Percentiles rank a stretch among this genome's conserved stretches.
phyloP scores from a whole-genome alignment of 1,140 invertebrate genomes.

The Macrostomum lignano region DNA sequence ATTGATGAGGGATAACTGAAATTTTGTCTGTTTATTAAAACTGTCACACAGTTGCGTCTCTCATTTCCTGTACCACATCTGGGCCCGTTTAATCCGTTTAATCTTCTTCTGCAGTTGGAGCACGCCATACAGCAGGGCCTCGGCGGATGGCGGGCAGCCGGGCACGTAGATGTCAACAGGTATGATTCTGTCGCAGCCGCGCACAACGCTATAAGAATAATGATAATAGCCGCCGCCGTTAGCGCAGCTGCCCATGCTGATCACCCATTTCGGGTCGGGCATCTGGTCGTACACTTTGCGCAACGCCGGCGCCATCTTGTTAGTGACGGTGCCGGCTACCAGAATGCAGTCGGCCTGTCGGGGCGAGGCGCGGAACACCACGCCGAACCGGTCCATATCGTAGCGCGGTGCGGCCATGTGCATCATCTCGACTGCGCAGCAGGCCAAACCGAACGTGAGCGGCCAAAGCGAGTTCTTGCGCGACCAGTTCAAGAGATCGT shows the following conservation, averaged over 20 bases:
- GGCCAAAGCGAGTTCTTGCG: conserved; percentile 70
- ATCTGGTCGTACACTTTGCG: conserved; percentile 60
- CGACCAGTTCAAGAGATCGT: conserved; percentile 80
- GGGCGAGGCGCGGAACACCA: conserved; percentile 81
- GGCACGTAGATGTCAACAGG: conserved; percentile 97
- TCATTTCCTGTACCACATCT: conserved; percentile 70
- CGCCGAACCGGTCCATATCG: conserved; percentile 65
- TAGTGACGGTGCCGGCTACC: conserved; percentile 84
- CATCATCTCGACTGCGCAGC: conserved; percentile 99
- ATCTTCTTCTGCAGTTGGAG: conserved; percentile 83
- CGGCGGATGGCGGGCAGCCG: conserved; percentile 79
- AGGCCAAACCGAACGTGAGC: conserved; percentile 75
- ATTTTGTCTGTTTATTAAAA: too few relatives aligned
- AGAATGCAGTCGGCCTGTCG: conserved; percentile 71
- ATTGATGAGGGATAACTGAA: too few relatives aligned
- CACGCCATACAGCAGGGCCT: conserved; percentile 74
- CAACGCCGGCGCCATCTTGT: conserved; percentile 93
- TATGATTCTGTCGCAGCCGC: conserved; percentile 84
- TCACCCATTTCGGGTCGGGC: conserved; percentile 76
- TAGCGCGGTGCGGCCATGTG: conserved; percentile 88
- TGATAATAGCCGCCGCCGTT: conserved; percentile 97
- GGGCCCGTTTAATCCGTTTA: conserved; percentile 49
- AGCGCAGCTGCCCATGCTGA: conserved; percentile 95
- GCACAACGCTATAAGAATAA: conserved; percentile 83
- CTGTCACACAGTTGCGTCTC: too few relatives aligned